Conservation (phyloP, 1,140 invertebrate genomes). For the Cydia splendana region DNA sequence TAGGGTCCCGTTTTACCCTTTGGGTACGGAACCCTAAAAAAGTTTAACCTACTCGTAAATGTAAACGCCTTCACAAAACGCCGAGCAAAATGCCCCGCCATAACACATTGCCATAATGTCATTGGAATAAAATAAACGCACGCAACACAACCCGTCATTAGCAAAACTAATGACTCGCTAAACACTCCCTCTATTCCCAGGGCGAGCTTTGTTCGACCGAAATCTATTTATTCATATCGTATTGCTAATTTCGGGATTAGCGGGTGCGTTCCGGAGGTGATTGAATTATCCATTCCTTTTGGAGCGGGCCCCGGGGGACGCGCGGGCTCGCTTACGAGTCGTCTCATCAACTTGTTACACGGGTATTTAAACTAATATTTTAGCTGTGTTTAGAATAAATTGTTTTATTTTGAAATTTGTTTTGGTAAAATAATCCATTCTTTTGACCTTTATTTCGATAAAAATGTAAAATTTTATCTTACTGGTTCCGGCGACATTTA, state of each 20-base stretch:
- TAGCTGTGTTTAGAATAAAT: background rate
- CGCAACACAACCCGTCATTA: constrained; percentile 67
- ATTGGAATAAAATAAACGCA: constrained; percentile 4
- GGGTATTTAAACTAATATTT: constrained; percentile 19
- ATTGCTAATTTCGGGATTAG: constrained; percentile 78
- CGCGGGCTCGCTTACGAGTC: constrained; percentile 34
- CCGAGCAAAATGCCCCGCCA: background rate
- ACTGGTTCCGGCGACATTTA: too few relatives aligned
- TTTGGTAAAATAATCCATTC: too few relatives aligned
- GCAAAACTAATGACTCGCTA: constrained; percentile 63
- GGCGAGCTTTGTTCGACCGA: constrained; percentile 70
- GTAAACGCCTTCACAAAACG: background rate
- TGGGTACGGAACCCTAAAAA: too few relatives aligned
- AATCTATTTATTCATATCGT: constrained; percentile 80
- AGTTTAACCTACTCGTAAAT: too few relatives aligned
- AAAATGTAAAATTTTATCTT: too few relatives aligned
- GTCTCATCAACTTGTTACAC: constrained; percentile 4
- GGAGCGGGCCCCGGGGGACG: constrained; percentile 56
- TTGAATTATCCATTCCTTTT: constrained; percentile 78
- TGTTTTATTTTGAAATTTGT: background rate
- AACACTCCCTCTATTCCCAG: constrained; percentile 68
- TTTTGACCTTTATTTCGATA: too few relatives aligned
- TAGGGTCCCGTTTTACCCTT: too few relatives aligned
- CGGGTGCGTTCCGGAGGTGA: constrained; percentile 69
- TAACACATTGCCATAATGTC: constrained; percentile 1